A percentile compares a stretch with the other conserved stretches of the same genome.
Conservation (phyloP, 2,113 vertebrate genomes). For the Crotalus helleri region DNA sequence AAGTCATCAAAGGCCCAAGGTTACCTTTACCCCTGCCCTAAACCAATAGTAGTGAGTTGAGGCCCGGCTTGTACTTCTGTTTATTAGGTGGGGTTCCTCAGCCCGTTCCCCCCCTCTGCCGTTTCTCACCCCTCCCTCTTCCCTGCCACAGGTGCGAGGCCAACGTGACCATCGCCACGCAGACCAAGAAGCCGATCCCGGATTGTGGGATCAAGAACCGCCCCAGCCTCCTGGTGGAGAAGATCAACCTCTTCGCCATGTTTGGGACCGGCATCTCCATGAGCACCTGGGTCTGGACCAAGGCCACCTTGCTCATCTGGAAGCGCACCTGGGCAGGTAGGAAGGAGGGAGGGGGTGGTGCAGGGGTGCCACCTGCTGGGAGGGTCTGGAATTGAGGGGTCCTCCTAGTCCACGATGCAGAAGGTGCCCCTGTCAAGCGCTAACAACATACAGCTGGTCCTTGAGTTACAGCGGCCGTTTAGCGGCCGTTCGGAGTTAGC, state of each 20-base stretch:
- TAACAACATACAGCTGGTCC: too few relatives aligned
- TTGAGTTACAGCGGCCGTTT: too few relatives aligned
- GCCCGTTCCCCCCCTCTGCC: too few relatives aligned
- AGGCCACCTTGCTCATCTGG: slow-evolving; percentile 97
- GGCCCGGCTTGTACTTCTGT: too few relatives aligned
- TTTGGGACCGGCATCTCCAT: slow-evolving; percentile 95
- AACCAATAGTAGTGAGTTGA: too few relatives aligned
- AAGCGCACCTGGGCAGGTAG: slow-evolving; percentile 95
- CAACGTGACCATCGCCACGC: slow-evolving; percentile 92
- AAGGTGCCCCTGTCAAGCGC: too few relatives aligned
- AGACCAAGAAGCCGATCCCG: slow-evolving; percentile 92
- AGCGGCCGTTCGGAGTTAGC: too few relatives aligned
- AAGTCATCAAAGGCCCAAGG: too few relatives aligned
- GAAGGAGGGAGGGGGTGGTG: neutral
- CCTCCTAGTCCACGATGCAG: too few relatives aligned
- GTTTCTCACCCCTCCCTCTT: accelerated
- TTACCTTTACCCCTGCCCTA: too few relatives aligned
- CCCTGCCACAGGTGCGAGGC: slow-evolving; percentile 82
- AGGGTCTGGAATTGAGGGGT: too few relatives aligned
- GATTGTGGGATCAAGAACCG: slow-evolving; percentile 96
- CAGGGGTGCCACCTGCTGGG: neutral
- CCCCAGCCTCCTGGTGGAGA: slow-evolving; percentile 93
- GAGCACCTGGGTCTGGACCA: slow-evolving; percentile 99
- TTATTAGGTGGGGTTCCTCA: neutral
- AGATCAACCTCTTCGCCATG: slow-evolving; percentile 99